Base-by-base conservation (phyloP, 2,888 invertebrate genomes). In the Nymphalis c-album region DNA sequence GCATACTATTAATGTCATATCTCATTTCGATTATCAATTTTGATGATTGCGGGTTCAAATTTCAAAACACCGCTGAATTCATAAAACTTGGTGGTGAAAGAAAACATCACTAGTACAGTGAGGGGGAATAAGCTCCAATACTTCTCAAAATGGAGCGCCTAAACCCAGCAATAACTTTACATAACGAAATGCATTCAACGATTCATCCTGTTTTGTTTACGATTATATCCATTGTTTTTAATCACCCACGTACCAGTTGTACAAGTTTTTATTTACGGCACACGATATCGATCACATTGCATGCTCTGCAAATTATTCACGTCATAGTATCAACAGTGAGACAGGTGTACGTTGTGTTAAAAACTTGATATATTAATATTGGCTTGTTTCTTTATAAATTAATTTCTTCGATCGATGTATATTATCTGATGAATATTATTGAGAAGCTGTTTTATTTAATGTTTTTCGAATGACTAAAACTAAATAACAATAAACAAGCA, bases 211-310 rank as follows among this genome's bases (percentile, higher is more conserved):
- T 53, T 35, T 60, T 55, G 35, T 53, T 64, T 60, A 60, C 51
- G n/a, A 45, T 18, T 46, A 53, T 35, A 53, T 60, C 26, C 60
- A 60, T 64, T 59, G 64, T 64, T 64, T 64, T 22, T 51, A 64
- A 60, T 60, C 18, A n/a, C 35, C 20, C 46, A 18, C 35, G 48
- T 47, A 55, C 17, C 35, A 18, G 35, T 35, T 48, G 55, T 65
- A 47, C 47, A 60, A 46, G 55, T 57, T 58, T 62, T 62, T 64
- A 64, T 64, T 64, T 61, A 58, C 58, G 50, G 57, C n/a, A 58
- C 57, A 65, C 46, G 62, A 62, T 68, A 70, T 70, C 62, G 67
- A 67, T 68, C 62, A 59, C 55, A 46, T 64, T 64, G 70, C 64
- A 62, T 62, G 64, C 48, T 64, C 55, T 48, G 59, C 62, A 47